Conservation (phyloP, 2,888 invertebrate genomes). For the Amphipyra berbera region DNA sequence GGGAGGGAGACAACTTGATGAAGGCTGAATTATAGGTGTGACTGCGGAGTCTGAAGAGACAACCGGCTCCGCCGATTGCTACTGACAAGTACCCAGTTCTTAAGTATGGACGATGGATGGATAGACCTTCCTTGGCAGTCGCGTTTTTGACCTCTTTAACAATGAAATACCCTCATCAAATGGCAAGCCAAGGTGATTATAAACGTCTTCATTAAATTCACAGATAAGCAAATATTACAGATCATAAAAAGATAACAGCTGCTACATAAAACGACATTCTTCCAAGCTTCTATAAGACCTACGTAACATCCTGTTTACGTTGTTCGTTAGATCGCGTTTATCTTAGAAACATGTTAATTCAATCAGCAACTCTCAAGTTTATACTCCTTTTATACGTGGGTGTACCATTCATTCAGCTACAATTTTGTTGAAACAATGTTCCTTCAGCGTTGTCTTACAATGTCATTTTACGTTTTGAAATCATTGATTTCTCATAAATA, state of each 20-base stretch:
- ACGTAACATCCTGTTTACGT: constrained; percentile 36
- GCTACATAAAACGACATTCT: constrained; percentile 31
- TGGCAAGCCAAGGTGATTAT: too few species aligned
- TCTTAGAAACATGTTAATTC: neutral
- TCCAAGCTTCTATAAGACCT: neutral
- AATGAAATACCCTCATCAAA: too few species aligned
- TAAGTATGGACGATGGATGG: too few species aligned
- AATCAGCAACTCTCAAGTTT: neutral
- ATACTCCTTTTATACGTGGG: neutral
- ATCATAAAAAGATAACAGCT: constrained; percentile 15
- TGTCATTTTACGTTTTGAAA: neutral
- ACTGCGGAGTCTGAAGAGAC: too few species aligned
- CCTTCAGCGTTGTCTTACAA: neutral
- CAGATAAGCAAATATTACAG: constrained; percentile 5
- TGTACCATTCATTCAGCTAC: neutral
- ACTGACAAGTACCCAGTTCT: too few species aligned
- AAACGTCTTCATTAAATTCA: neutral
- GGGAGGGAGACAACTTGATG: too few species aligned
- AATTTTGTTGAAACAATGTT: neutral
- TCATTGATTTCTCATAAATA: too few species aligned
- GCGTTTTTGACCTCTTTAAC: too few species aligned
- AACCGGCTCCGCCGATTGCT: too few species aligned
- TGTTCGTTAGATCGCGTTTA: neutral
- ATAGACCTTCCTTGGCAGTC: too few species aligned
- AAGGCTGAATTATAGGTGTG: too few species aligned